Base-by-base conservation (phyloP, 1,140 invertebrate species). In the Drosophila obscura region DNA sequence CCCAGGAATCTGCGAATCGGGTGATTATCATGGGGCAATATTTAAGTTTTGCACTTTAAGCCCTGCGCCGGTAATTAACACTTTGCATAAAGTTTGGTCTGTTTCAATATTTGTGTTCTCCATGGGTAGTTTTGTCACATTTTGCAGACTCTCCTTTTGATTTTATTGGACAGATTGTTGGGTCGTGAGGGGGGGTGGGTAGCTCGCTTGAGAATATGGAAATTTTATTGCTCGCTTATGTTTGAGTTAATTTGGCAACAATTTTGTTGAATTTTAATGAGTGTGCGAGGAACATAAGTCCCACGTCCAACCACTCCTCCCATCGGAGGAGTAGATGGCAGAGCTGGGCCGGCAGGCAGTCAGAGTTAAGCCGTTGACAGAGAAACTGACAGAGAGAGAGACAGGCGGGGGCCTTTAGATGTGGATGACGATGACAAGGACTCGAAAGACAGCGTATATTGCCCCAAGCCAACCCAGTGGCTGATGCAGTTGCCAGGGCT, bases 251-350 rank as follows among this genome's bases (percentile, higher is more conserved):
- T 88, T 88, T 88, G 83, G 83, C 83, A 88, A 88, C 84, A 88
- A 83, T 88, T 88, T 88, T 88, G 84, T 89, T 89, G 83, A 88
- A 88, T 88, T 88, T 88, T 88, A 88, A 88, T 88, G 83, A 88
- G 83, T 80, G 79, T 83, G 84, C 79, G 53, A 83, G 71, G 50
- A 87, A 73, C 82, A 78, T 76, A 76, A 79, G 82, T 75, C 75
- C 65, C 82, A 65, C 58, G 75, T 75, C 71, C 80, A 43, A 39
- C 4, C 28, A 0, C 51, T 39, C 55, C 77, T 26, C 41, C 24
- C 16, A 16, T 16, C n/a, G n/a, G n/a, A n/a, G 59, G 35, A 28
- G 31, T 15, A 28, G 55, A 16, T 44, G 65, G 24, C 35, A 64
- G 63, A 77, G 73, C 68, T 76, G 57, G 67, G 67, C 73, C 69